Base-by-base conservation (phyloP, 2,113 vertebrate genomes). In the Micronisus gabar region DNA sequence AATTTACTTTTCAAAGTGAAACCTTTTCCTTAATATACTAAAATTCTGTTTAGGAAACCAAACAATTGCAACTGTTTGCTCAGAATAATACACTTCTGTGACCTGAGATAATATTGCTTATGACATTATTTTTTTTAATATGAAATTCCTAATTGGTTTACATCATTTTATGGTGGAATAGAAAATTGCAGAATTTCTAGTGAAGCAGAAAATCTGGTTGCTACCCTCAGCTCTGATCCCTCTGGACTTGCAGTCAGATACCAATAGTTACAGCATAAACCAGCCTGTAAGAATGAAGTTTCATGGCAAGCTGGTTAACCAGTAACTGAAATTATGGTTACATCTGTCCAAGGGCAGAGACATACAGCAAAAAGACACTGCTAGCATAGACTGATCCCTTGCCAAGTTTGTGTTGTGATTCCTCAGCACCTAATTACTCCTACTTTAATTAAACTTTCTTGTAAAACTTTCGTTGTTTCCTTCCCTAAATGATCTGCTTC, bases 391-490 rank as follows among this genome's bases (percentile, higher is more conserved):
- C 93, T 86, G 75, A 95, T 59, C 88, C 76, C 5, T 11, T 86
- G 92, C 94, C 96, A 95, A 36, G 40, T 15, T 84, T 65, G 75
- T 68, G 92, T 90, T 47, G 72, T 85, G 88, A 96, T 95, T 96
- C 92, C 83, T 95, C 80, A 91, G 92, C 86, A 89, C 92, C 86
- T 94, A 93, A 97, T 96, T 97, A 90, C 86, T 75, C 76, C 61
- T 36, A 74, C 55, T 95, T 95, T 95, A 97, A 97, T 97, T 95
- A 95, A 95, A 95, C 53, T 95, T 97, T 96, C 86, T 91, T 40
- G 13, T 61, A 72, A 81, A 90, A 79, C 90, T 86, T 90, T 84
- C 36, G 36, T 81, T 92, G 90, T 94, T 97, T 97, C 94, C 88
- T 95, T 84, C 88, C 43, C 92, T 58, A 48, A 62, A 81, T 43